These are phyloP conservation scores for Tetropium fuscum DNA, from an alignment of 2,888 invertebrate species.

Conservation along the genomic window DNA sequence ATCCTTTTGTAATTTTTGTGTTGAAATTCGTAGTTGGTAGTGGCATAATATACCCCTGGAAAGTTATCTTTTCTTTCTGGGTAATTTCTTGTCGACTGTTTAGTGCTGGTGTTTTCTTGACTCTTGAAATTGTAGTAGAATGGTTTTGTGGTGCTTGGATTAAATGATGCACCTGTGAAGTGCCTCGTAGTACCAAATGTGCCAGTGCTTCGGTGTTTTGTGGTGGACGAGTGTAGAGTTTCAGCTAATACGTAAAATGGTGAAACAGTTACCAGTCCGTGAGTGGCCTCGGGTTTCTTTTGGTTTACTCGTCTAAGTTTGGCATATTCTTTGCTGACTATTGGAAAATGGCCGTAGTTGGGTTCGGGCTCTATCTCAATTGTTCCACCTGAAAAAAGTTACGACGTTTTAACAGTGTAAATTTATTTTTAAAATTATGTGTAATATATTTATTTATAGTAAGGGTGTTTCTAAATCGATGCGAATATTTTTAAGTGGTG, in stretches of 20 bases:
- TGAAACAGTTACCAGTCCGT: slow-evolving; percentile 38
- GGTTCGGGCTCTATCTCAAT: slow-evolving; percentile 69
- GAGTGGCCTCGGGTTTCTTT: slow-evolving; percentile 30
- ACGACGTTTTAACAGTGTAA: too few species aligned
- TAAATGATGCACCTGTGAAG: slow-evolving; percentile 46
- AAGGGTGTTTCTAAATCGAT: too few species aligned
- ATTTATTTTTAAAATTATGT: too few species aligned
- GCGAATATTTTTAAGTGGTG: too few species aligned
- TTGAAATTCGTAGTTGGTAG: slow-evolving; percentile 47
- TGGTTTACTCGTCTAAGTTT: slow-evolving; percentile 65
- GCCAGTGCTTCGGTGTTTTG: slow-evolving; percentile 49
- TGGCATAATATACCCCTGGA: slow-evolving; percentile 40
- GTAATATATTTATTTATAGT: too few species aligned
- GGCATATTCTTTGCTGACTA: slow-evolving; percentile 69
- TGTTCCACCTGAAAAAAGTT: slow-evolving; percentile 67
- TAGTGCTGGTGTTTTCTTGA: slow-evolving; percentile 38
- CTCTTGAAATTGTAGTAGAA: slow-evolving; percentile 32
- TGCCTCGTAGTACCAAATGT: slow-evolving; percentile 58
- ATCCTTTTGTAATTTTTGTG: slow-evolving; percentile 44
- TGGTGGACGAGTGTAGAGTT: slow-evolving; percentile 39
- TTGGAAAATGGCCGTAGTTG: slow-evolving; percentile 68
- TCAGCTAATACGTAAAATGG: slow-evolving; percentile 59
- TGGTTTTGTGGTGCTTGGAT: slow-evolving; percentile 51
- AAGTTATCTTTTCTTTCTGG: slow-evolving; percentile 33
- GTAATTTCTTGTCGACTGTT: slow-evolving; percentile 40